phyloP scores from a whole-genome alignment of 2,888 invertebrate species.

The Drosophila histrio region DNA sequence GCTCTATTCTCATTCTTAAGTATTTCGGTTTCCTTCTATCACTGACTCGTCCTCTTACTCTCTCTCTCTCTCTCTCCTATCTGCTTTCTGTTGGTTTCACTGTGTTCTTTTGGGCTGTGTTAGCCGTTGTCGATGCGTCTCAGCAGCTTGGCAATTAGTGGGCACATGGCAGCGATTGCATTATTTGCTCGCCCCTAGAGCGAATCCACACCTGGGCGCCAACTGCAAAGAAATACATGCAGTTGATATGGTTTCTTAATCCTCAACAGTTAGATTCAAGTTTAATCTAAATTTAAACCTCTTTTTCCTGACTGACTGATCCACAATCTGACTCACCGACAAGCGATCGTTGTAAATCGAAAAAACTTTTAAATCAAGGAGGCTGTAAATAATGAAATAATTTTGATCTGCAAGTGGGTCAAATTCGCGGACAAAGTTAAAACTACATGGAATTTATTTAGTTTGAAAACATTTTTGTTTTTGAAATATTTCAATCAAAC shows the following conservation, averaged over 20 bases:
- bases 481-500: no score
- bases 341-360: no score
- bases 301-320: no score
- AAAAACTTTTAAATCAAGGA: no score
- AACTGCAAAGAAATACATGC: conserved; percentile 13
- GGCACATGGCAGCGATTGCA: conserved; percentile 72
- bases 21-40: neutral
- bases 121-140: conserved; percentile 76
- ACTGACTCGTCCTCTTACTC: neutral
- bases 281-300: neutral
- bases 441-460: no score
- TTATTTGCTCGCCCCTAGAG: conserved; percentile 49
- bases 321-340: no score
- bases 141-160: conserved; percentile 58
- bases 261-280: neutral
- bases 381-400: no score
- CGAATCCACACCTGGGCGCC: conserved; percentile 14
- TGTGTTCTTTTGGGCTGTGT: conserved; percentile 1
- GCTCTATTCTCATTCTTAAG: conserved; percentile 30
- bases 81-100: neutral
- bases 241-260: neutral
- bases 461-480: no score
- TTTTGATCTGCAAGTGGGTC: no score
- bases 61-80: neutral
- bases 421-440: no score